These are phyloP conservation scores for Xiphophorus maculatus DNA, from an alignment of 2,113 vertebrate genomes.

Conservation along the genomic window DNA sequence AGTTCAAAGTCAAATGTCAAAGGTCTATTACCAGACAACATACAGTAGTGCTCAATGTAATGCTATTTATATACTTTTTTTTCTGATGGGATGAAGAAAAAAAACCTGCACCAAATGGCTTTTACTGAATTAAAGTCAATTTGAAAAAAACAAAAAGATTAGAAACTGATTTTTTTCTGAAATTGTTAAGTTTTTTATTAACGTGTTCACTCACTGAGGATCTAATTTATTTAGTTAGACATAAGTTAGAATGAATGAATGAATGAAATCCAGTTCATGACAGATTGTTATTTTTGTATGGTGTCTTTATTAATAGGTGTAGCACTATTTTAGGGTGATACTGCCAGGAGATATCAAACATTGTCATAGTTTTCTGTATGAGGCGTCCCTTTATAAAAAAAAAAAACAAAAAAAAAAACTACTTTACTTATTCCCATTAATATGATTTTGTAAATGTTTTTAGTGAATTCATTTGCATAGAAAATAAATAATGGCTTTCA, in stretches of 20 bases:
- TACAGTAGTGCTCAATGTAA: neutral
- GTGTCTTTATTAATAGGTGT: neutral
- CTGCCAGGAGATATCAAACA: neutral
- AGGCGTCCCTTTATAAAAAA: neutral
- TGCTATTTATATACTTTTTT: neutral
- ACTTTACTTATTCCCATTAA: neutral
- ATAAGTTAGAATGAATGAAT: no score
- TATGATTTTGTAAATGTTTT: neutral
- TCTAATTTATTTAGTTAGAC: neutral
- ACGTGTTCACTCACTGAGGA: neutral
- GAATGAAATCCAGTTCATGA: no score
- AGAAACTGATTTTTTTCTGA: neutral
- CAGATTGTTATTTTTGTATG: neutral
- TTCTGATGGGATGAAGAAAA: neutral
- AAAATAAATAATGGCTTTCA: conserved; percentile 5
- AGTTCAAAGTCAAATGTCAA: neutral
- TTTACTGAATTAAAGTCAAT: neutral
- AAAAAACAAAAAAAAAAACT: no score
- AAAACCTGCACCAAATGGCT: neutral
- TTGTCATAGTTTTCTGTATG: neutral
- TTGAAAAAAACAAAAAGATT: neutral
- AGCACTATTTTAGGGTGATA: neutral
- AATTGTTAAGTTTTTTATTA: neutral
- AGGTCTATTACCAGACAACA: no score
- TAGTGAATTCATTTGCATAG: conserved; percentile 14